Conservation (phyloP, 92 coral and sea anemone genomes). For the Ricordea florida region DNA sequence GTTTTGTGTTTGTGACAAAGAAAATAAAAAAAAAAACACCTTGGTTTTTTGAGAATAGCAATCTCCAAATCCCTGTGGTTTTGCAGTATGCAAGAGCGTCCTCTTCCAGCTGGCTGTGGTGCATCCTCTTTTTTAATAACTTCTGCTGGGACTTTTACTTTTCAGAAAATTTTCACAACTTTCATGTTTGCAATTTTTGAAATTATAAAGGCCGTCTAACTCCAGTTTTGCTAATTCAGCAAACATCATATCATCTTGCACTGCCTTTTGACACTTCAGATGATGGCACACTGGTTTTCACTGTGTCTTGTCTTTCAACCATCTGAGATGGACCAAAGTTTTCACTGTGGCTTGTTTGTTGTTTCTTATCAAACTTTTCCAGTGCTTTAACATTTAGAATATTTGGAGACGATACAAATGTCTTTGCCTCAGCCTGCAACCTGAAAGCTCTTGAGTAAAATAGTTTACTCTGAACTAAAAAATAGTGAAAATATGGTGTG, state of each 20-base stretch:
- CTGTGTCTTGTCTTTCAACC: too few species aligned
- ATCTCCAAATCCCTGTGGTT: slow-evolving; percentile 39
- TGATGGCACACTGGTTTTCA: too few species aligned
- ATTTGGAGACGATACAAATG: slow-evolving; percentile 40
- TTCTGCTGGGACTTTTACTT: slow-evolving; percentile 6
- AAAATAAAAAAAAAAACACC: slow-evolving; percentile 35
- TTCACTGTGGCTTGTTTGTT: too few species aligned
- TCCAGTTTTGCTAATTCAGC: too few species aligned
- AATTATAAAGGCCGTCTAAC: too few species aligned
- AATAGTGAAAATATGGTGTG: slow-evolving; percentile 24
- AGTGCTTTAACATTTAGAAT: slow-evolving; percentile 12
- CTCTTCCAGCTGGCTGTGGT: slow-evolving; percentile 41
- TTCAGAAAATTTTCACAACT: slow-evolving; percentile 15
- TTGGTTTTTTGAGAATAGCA: slow-evolving; percentile 25
- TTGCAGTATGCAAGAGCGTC: slow-evolving; percentile 14
- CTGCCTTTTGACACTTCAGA: too few species aligned
- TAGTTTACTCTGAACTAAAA: slow-evolving; percentile 10
- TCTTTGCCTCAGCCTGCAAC: slow-evolving; percentile 9
- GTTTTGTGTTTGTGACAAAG: slow-evolving; percentile 28
- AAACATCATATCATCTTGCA: too few species aligned
- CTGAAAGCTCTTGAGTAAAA: slow-evolving; percentile 1
- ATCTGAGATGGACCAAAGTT: too few species aligned
- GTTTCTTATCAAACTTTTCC: slow-evolving; percentile 15
- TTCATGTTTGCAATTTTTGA: slow-evolving; percentile 20
- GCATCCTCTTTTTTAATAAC: slow-evolving; percentile 5